phyloP scores from a whole-genome alignment of 2,113 vertebrate genomes.

The Pygoscelis antarcticus region DNA sequence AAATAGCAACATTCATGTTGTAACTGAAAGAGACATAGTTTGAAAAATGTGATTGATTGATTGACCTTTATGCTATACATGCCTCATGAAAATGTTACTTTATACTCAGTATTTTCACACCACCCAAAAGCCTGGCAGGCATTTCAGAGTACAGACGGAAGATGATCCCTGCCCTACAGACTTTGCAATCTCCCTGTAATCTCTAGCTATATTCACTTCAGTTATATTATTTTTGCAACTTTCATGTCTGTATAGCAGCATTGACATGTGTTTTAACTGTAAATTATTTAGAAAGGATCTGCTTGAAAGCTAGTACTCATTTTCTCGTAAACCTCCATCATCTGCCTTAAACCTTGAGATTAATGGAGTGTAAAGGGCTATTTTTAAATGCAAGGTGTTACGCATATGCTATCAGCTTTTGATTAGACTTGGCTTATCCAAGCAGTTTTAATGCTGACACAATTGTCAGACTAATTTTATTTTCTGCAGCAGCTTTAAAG shows the following conservation, averaged over 20 bases:
- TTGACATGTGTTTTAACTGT: neutral
- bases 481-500: neutral
- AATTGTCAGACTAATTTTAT: neutral
- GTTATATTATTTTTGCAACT: neutral
- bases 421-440: neutral
- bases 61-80: constrained; percentile 1
- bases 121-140: constrained; percentile 24
- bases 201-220: neutral
- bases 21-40: constrained; percentile 2
- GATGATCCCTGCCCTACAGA: constrained; percentile 19
- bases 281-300: constrained; percentile 10
- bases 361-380: neutral
- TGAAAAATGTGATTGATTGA: constrained; percentile 7
- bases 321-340: neutral
- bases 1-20: neutral
- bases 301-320: neutral
- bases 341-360: neutral
- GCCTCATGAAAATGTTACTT: neutral
- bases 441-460: neutral
- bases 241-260: neutral
- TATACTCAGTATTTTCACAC: constrained; percentile 7
- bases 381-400: constrained; percentile 7
- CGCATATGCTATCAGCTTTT: neutral
- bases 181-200: constrained; percentile 4
- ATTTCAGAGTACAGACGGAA: neutral